Percentiles rank a stretch among this genome's conserved stretches.
Conservation (phyloP, 2,113 vertebrate species). For the Heliornis fulica region DNA sequence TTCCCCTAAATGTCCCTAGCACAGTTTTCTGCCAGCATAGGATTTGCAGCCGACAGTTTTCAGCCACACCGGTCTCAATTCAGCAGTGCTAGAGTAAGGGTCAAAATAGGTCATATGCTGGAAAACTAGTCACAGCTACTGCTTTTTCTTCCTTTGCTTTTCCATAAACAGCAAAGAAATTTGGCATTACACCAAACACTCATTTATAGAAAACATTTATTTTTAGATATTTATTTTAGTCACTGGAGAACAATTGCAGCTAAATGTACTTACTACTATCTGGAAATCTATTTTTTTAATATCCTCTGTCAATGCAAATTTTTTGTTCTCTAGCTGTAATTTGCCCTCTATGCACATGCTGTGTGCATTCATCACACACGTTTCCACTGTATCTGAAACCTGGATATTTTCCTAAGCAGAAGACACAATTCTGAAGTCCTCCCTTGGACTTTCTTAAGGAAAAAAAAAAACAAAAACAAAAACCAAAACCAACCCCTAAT, state of each 20-base stretch:
- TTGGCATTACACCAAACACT: background rate
- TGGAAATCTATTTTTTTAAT: constrained; percentile 36
- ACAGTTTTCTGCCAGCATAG: background rate
- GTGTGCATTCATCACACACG: background rate
- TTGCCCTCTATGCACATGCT: background rate
- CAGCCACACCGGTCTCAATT: background rate
- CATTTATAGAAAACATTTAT: constrained; percentile 61
- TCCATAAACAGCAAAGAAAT: constrained; percentile 54
- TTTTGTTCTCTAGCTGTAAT: background rate
- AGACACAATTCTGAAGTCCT: background rate
- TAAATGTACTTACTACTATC: constrained; percentile 28
- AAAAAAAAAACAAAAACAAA: too few species aligned
- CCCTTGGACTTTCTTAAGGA: background rate
- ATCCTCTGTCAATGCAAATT: background rate
- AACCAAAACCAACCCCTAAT: too few species aligned
- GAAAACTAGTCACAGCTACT: constrained; percentile 24
- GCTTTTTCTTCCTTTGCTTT: background rate
- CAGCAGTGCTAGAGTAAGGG: background rate
- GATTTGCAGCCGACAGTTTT: background rate
- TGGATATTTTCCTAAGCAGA: background rate
- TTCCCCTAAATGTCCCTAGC: background rate
- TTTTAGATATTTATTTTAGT: constrained; percentile 57
- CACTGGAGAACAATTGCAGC: constrained; percentile 42
- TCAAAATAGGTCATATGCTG: constrained; percentile 12
- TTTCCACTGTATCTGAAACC: background rate